Percentiles rank a stretch among this genome's conserved stretches.
Evolutionary conservation across 1,140 invertebrate species (phyloP).

Genomic region (Cotesia glomerata): DNA sequence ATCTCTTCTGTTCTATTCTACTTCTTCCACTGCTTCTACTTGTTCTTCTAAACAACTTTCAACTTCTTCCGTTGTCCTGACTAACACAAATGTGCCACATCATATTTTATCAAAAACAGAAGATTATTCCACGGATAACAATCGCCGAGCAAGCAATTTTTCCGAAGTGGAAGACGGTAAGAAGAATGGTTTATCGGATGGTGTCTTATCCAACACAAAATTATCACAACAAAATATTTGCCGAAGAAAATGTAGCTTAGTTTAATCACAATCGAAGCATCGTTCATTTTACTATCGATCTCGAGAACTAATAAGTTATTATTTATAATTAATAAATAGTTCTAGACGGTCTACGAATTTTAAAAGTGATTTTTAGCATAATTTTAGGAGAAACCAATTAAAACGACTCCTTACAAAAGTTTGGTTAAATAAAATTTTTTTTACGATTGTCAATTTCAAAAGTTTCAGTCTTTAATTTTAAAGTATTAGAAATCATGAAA

Average conservation of each 20-base stretch:
- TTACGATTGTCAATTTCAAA: no score
- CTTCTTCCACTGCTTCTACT: slow-evolving; percentile 22
- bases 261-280: slow-evolving; percentile 37
- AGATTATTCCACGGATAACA: neutral
- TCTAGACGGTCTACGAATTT: no score
- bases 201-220: slow-evolving; percentile 11
- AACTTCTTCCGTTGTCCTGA: neutral
- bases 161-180: slow-evolving; percentile 55
- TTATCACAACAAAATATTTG: slow-evolving; percentile 39
- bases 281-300: neutral
- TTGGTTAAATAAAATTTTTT: no score
- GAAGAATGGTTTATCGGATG: slow-evolving; percentile 33
- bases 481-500: no score
- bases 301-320: neutral
- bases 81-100: neutral
- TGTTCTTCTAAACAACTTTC: neutral
- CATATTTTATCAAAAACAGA: neutral
- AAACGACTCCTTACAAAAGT: no score
- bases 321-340: no score
- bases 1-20: slow-evolving; percentile 20
- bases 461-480: no score
- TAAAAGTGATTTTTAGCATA: no score
- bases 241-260: slow-evolving; percentile 49
- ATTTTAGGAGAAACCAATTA: no score
- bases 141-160: slow-evolving; percentile 13